Evolutionary conservation across 2,888 invertebrate genomes (phyloP), one percentile per base, ranked within the genome.

Genomic region (Conus canariensis): DNA sequence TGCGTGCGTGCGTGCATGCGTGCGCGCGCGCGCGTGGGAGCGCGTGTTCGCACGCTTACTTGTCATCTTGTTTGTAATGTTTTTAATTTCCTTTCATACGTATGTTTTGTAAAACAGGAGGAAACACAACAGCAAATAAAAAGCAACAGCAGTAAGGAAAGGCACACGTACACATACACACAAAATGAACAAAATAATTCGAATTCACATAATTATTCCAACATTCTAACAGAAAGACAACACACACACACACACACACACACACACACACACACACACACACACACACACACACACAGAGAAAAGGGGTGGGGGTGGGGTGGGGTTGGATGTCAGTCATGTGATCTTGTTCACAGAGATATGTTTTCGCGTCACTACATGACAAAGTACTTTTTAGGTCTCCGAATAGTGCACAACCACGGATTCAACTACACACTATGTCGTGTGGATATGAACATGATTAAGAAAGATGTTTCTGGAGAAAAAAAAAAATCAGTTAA

Each of bases 241-340:
- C 70, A 22, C 70, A 70, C 70, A 70, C 70, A 70, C 70, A 70
- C 70, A 70, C 70, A 19, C 70, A 70, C 70, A 70, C 70, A 22
- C 70, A 70, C 70, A 70, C 70, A 70, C 70, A 70, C 70, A 70
- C 70, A 70, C 70, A 70, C 70, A 70, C 70, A 70, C 70, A 70
- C 70, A 70, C 70, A 70, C 70, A 70, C 22, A 22, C 70, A 70
- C 70, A 22, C 70, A 70, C 70, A 45, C 45, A 45, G 45, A 45
- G 45, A 45, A 45, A 45, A 4, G 45, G 45, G 45, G 45, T 45
- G 45, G 45, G 45, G 45, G 45, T 45, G 4, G 45, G 45, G 45
- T 45, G 45, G 45, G 45, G 45, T 30, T 45, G 45, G 45, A 45
- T 45, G 45, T 45, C 45, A 45, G 45, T 45, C 45, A 45, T 45